Evolutionary conservation across 1,140 invertebrate genomes (phyloP), one percentile per base, ranked within the genome.

Genomic region (Ceratosolen solmsi): DNA sequence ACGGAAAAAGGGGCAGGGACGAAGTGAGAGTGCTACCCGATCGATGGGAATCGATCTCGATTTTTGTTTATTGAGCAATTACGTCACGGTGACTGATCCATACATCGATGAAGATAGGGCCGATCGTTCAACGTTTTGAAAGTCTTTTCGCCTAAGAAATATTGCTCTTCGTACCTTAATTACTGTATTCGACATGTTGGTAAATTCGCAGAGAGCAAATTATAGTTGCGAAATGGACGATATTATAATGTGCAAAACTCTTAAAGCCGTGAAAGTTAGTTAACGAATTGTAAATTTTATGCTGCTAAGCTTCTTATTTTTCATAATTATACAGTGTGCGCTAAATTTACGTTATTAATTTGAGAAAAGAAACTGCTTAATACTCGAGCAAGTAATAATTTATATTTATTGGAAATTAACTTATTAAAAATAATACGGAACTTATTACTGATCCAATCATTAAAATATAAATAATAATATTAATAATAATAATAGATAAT

Each of bases 1-100:
- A 79, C 81, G 75, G 75, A 15, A 82, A 82, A 82, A 82, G 46
- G 70, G 81, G 75, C 81, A 78, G 81, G 65, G 74, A 78, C 75
- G 41, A 25, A 65, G 41, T 17, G 49, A 36, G 46, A 68, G 63
- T 65, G 27, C 63, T 22, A 33, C 15, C 7, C 51, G 65, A 82
- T 82, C 56, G 73, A 82, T 78, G 80, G 38, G 54, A 72, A 82
- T 78, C 80, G 74, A 82, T 76, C 72, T 68, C 33, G 54, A 78
- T 77, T 82, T 82, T 82, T 63, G 74, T 82, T 82, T 60, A 72
- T 82, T 82, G 73, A 54, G 51, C 73, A 82, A 76, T 76, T 60
- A 68, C n/a, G 36, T 22, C 36, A 68, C 63, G 15, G 15, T 68
- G 33, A 68, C 36, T 68, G 63, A 4, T 68, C 13, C 63, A 38